Percentiles rank a stretch among this genome's conserved stretches.
Conservation (phyloP, 2,113 vertebrate species). For the Macroglossus sobrinus region DNA sequence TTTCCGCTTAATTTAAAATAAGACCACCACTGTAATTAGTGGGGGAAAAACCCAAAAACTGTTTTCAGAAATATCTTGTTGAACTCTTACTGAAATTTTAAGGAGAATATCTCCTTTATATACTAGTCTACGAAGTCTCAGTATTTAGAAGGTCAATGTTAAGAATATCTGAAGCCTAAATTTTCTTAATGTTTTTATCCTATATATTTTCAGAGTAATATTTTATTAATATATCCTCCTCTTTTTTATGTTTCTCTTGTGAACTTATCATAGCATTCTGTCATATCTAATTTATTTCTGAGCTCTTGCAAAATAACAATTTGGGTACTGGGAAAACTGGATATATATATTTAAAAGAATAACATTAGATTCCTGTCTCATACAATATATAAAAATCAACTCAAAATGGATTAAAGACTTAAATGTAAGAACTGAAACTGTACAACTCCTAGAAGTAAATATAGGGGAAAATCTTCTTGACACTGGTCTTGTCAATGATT, state of each 20-base stretch:
- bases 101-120: background rate
- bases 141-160: constrained; percentile 20
- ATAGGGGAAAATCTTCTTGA: no score
- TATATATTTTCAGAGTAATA: background rate
- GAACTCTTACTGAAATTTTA: constrained; percentile 4
- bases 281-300: constrained; percentile 31
- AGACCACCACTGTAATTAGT: background rate
- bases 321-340: background rate
- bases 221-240: background rate
- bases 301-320: background rate
- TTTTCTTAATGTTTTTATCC: constrained; percentile 16
- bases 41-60: background rate
- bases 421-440: no score
- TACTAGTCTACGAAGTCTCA: background rate
- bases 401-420: no score
- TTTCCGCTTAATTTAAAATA: constrained; percentile 16
- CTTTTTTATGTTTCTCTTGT: background rate
- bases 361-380: background rate
- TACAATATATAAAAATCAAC: background rate
- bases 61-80: background rate
- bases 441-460: no score
- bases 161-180: background rate
- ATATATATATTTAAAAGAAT: background rate
- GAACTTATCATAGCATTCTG: background rate
- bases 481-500: no score